Base-by-base conservation (phyloP, 2,113 vertebrate species). In the Thunnus thynnus region DNA sequence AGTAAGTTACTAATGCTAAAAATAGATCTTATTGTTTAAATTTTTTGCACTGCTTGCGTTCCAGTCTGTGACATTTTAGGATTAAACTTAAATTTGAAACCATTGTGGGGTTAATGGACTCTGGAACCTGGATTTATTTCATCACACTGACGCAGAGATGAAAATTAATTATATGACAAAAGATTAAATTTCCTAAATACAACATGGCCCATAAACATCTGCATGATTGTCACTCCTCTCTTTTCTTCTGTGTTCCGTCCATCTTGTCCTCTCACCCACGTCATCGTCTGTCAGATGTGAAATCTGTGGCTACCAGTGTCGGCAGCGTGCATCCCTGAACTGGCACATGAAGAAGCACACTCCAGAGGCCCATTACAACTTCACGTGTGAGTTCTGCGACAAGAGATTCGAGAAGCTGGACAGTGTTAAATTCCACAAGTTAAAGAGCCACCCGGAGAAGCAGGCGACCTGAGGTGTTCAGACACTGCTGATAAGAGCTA, bases 331-430 rank as follows among this genome's bases (percentile, higher is more conserved):
- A 0, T 99, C 97, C 0, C 96, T 99, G 20, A 99, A 97, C 86
- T 99, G 97, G 97, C 97, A 99, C 93, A 99, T 98, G 97, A 96
- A 97, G 94, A 97, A 98, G 46, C 97, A 99, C 89, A 96, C 94
- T 0, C 89, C 96, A 0, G 96, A 97, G 54, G 94, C 96, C 6
- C 96, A 96, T 82, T 98, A 96, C 94, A 97, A 96, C 92, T 98
- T 96, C 95, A 96, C 96, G 18, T 98, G 97, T 0, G 97, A 97
- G 80, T 94, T 95, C 94, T 98, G 97, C 0, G 95, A 96, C 61
- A 97, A 98, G 85, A 94, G 96, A 82, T 98, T 98, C 0, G 97
- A 98, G 94, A 97, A 97, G 84, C 89, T 96, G 74, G 97, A 98
- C 91, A 97, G 97, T 11, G 96, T 98, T 51, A 97, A 97, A 76